Evolutionary conservation across 2,113 vertebrate species (phyloP), one percentile per base, ranked within the genome.

Genomic region (Ceyx cyanopectus): DNA sequence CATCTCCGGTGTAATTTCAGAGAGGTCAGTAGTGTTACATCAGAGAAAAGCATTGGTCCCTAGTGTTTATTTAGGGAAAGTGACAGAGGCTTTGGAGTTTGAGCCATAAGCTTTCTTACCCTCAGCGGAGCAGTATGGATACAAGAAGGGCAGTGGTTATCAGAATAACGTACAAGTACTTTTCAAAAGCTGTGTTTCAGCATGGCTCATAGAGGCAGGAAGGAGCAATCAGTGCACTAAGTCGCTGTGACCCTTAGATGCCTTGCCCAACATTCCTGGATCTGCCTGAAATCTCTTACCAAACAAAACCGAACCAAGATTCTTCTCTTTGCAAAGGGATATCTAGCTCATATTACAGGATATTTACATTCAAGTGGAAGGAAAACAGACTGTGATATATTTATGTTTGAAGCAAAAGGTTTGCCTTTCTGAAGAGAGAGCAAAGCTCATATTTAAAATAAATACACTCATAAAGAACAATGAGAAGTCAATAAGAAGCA

Each of bases 211-310:
- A 93, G 83, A 94, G 93, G 93, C 81, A 66, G 96, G 76, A 91
- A 95, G 48, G 79, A 60, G 85, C 85, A 87, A 91, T 88, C 62
- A 68, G 74, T 56, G 72, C 81, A 17, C 78, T 85, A 12, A 53
- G 92, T 72, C 72, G 54, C 65, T 14, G 43, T 14, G 18, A 93
- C 92, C 90, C 93, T 63, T 80, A 43, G 90, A 82, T 43, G 79
- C 75, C 56, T 95, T 72, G 90, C 57, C 65, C 88, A 92, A 40
- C 68, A 50, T 51, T 37, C 69, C 82, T 53, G n/a, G 80, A 92
- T 96, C 93, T 93, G 72, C 78, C 86, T 92, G 90, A 90, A 94
- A 91, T 87, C 69, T 93, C 91, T 96, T 92, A 93, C 80, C 91
- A 93, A 96, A 92, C 51, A 93, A 94, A 93, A 78, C 32, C 50